Conservation (phyloP, 1,140 invertebrate species). For the Halesus radiatus region DNA sequence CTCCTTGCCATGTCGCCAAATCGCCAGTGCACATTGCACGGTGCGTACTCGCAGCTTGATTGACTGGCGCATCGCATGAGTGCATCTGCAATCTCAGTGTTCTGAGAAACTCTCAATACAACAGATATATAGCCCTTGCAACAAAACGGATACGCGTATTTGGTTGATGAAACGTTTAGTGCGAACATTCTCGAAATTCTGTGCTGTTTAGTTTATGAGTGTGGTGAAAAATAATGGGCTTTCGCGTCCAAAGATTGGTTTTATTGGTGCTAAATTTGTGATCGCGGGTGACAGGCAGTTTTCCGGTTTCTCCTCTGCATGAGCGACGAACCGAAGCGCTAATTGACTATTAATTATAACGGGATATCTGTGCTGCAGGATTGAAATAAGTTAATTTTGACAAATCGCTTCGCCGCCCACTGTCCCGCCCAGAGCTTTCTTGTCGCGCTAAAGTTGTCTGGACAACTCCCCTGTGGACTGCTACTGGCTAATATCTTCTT, state of each 20-base stretch:
- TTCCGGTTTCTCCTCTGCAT: neutral
- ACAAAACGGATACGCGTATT: too few species aligned
- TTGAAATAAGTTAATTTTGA: conserved; percentile 22
- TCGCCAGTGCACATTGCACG: neutral
- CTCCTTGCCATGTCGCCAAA: conserved; percentile 17
- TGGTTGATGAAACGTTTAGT: neutral
- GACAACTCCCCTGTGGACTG: neutral
- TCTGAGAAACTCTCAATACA: too few species aligned
- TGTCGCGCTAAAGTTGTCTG: neutral
- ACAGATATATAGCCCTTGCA: too few species aligned
- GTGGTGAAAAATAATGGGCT: too few species aligned
- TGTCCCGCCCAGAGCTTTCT: conserved; percentile 3
- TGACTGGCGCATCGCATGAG: neutral
- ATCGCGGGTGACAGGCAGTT: neutral
- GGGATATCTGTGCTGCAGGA: neutral
- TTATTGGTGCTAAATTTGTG: conserved; percentile 2
- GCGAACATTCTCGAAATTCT: neutral
- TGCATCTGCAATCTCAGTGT: too few species aligned
- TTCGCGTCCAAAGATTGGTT: too few species aligned
- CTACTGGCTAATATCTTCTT: neutral
- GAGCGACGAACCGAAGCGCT: neutral
- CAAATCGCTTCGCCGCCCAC: conserved; percentile 2
- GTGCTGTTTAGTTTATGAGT: neutral
- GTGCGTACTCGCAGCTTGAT: neutral
- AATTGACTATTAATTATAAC: conserved; percentile 32